Conservation (phyloP, 2,797 vertebrate genomes). For the Remorina albescens region DNA sequence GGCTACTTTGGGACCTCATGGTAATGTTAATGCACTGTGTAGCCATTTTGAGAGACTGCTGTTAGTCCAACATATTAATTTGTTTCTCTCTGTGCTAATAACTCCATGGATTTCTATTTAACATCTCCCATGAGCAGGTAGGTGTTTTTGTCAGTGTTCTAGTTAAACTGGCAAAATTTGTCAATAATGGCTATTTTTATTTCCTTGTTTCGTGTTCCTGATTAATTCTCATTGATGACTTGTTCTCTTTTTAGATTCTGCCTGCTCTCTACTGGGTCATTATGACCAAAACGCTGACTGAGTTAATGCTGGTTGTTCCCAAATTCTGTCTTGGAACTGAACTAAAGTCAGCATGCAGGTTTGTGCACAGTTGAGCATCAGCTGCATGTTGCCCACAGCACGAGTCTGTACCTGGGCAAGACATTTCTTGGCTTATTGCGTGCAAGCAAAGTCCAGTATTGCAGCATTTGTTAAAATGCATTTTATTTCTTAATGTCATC, state of each 20-base stretch:
- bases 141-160: conserved; percentile 35
- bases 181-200: background rate
- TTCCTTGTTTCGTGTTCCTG: background rate
- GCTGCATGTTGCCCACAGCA: background rate
- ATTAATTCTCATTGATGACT: conserved; percentile 4
- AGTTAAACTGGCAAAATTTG: conserved; percentile 38
- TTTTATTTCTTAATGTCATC: too few relatives aligned
- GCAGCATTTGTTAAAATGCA: too few relatives aligned
- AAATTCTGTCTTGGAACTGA: conserved; percentile 90
- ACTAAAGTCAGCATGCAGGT: conserved; percentile 89
- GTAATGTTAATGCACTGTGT: too few relatives aligned
- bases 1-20: too few relatives aligned
- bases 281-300: conserved; percentile 86
- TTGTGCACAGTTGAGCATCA: conserved; percentile 85
- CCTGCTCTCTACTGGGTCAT: conserved; percentile 86
- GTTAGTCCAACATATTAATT: background rate
- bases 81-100: conserved; percentile 8
- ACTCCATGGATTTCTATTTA: background rate
- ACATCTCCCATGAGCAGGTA: background rate
- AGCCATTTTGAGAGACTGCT: too few relatives aligned
- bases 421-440: too few relatives aligned
- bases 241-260: conserved; percentile 85
- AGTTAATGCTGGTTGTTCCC: conserved; percentile 90
- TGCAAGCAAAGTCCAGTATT: too few relatives aligned
- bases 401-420: too few relatives aligned